phyloP scores from a whole-genome alignment of 2,113 vertebrate genomes.

The Paratilapia polleni region DNA sequence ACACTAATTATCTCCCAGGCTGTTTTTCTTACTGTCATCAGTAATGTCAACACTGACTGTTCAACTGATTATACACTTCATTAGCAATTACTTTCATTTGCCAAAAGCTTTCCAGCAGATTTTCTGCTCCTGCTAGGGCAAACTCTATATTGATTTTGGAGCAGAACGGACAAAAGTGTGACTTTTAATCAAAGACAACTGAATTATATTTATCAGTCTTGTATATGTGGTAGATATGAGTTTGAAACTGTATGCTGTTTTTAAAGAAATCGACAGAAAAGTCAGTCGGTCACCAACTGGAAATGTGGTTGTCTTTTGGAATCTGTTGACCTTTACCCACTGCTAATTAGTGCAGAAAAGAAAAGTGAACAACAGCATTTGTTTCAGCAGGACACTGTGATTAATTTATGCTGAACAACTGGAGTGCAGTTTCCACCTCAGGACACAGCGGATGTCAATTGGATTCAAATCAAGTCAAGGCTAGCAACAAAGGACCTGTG shows the following conservation, averaged over 20 bases:
- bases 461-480: slow-evolving; percentile 14
- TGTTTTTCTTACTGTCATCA: slow-evolving; percentile 36
- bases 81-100: slow-evolving; percentile 40
- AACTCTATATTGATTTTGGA: slow-evolving; percentile 3
- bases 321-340: background rate
- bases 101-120: slow-evolving; percentile 14
- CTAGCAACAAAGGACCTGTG: background rate
- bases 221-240: rapidly evolving
- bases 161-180: background rate
- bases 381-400: background rate
- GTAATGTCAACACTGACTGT: slow-evolving; percentile 40
- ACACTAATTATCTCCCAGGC: slow-evolving; percentile 19
- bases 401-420: slow-evolving; percentile 10
- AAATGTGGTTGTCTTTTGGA: background rate
- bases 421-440: background rate
- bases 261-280: background rate
- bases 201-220: background rate
- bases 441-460: slow-evolving; percentile 38
- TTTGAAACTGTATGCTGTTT: rapidly evolving
- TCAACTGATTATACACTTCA: slow-evolving; percentile 51
- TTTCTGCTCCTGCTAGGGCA: background rate
- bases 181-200: background rate
- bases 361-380: slow-evolving; percentile 17
- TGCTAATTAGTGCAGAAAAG: slow-evolving; percentile 40
- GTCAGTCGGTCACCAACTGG: background rate